Evolutionary conservation across 2,888 invertebrate genomes (phyloP).

Genomic region (Drosophila tripunctata): DNA sequence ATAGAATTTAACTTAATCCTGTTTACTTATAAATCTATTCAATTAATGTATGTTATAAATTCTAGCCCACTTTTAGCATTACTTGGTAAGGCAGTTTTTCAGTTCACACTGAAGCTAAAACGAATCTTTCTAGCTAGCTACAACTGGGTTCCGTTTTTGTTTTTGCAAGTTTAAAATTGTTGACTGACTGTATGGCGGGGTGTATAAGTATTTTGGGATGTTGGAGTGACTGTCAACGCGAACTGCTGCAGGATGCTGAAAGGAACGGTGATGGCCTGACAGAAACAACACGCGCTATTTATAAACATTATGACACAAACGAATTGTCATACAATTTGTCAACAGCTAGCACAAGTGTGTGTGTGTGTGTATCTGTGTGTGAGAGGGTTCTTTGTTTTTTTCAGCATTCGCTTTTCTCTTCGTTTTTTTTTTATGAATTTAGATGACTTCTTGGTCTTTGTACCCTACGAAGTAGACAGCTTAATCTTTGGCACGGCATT

Average conservation of each 20-base stretch:
- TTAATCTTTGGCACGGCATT: slow-evolving; percentile 28
- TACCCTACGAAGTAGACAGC: slow-evolving; percentile 38
- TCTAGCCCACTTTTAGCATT: not conserved
- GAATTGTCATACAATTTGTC: slow-evolving; percentile 80
- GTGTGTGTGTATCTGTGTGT: slow-evolving; percentile 29
- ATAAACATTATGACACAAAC: slow-evolving; percentile 81
- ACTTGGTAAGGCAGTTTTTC: not conserved
- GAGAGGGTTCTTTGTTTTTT: slow-evolving; percentile 44
- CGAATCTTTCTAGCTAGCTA: slow-evolving; percentile 2
- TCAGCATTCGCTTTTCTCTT: too few relatives aligned
- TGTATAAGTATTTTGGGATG: too few relatives aligned
- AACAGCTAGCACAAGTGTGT: slow-evolving; percentile 58
- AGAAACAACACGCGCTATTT: slow-evolving; percentile 73
- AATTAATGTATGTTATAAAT: too few relatives aligned
- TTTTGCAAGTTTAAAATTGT: slow-evolving; percentile 64
- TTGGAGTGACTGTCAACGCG: slow-evolving; percentile 40
- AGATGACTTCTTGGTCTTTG: slow-evolving; percentile 32
- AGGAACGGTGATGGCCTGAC: slow-evolving; percentile 41
- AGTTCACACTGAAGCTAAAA: not conserved
- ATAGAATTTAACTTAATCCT: too few relatives aligned
- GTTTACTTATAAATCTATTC: too few relatives aligned
- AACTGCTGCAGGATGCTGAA: slow-evolving; percentile 29
- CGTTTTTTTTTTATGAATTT: slow-evolving; percentile 40
- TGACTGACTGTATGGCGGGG: slow-evolving; percentile 9
- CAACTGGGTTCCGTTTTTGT: slow-evolving; percentile 41